phyloP scores from a whole-genome alignment of 2,113 vertebrate species.

The Phalacrocorax pelagicus region DNA sequence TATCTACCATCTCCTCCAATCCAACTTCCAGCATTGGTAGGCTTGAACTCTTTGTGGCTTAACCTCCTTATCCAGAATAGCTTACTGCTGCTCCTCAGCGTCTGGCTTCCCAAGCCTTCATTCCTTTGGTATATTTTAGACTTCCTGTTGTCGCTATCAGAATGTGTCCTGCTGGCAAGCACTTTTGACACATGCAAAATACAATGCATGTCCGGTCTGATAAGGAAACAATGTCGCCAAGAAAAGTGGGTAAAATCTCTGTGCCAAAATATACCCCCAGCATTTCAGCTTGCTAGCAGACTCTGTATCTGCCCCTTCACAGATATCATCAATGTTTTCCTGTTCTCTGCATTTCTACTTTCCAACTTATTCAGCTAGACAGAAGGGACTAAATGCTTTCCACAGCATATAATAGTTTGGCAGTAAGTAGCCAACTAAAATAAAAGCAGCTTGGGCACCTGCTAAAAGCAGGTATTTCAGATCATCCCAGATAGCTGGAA shows the following conservation, averaged over 20 bases:
- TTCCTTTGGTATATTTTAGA: slow-evolving; percentile 31
- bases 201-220: slow-evolving; percentile 16
- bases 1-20: not conserved
- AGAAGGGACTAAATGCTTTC: slow-evolving; percentile 49
- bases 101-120: not conserved
- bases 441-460: slow-evolving; percentile 46
- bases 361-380: slow-evolving; percentile 42
- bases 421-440: slow-evolving; percentile 47
- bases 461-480: slow-evolving; percentile 50
- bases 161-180: not conserved
- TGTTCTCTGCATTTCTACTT: slow-evolving; percentile 45
- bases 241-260: not conserved
- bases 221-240: not conserved
- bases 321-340: slow-evolving; percentile 35
- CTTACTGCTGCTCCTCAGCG: not conserved
- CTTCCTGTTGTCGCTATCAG: slow-evolving; percentile 33
- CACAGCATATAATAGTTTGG: not conserved
- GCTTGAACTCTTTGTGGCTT: not conserved
- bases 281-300: slow-evolving; percentile 10
- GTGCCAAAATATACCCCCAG: slow-evolving; percentile 47
- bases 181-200: slow-evolving; percentile 22
- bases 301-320: not conserved
- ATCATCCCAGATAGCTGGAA: slow-evolving; percentile 29
- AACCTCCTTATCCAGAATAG: not conserved
- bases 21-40: not conserved